Percentiles rank a stretch among this genome's conserved stretches.
phyloP scores from a whole-genome alignment of 1,140 invertebrate species.

The Drosophila fuyamai region DNA sequence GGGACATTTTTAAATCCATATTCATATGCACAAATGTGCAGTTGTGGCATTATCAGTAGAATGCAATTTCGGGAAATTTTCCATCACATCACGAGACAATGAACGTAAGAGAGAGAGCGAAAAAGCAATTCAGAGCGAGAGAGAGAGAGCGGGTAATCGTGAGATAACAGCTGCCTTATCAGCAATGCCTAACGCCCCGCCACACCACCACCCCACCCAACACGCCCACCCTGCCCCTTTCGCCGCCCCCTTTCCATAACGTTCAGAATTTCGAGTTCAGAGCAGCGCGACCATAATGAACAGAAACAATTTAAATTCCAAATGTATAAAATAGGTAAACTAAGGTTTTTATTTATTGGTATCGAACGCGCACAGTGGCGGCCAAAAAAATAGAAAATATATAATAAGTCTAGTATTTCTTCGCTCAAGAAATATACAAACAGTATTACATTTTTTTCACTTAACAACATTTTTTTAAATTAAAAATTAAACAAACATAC shows the following conservation, averaged over 20 bases:
- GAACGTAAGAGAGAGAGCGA: slow-evolving; percentile 25
- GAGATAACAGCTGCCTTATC: slow-evolving; percentile 55
- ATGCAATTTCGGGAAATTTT: slow-evolving; percentile 74
- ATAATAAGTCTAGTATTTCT: too few species aligned
- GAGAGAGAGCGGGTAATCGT: slow-evolving; percentile 4
- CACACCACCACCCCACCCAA: background rate
- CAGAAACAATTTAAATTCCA: slow-evolving; percentile 51
- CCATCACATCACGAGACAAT: slow-evolving; percentile 65
- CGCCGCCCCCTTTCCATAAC: background rate
- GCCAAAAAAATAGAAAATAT: slow-evolving; percentile 6
- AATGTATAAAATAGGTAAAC: slow-evolving; percentile 54
- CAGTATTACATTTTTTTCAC: too few species aligned
- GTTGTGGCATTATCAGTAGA: slow-evolving; percentile 58
- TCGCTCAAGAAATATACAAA: too few species aligned
- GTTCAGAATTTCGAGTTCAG: slow-evolving; percentile 11
- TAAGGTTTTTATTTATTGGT: slow-evolving; percentile 58
- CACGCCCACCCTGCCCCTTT: background rate
- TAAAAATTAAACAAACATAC: too few species aligned
- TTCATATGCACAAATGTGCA: slow-evolving; percentile 47
- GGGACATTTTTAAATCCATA: slow-evolving; percentile 24
- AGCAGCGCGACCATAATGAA: slow-evolving; percentile 6
- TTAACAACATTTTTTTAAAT: too few species aligned
- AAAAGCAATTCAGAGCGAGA: background rate
- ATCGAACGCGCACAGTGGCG: slow-evolving; percentile 15
- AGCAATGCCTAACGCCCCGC: slow-evolving; percentile 27